Conservation (phyloP, 2,797 vertebrate species). For the Simalia tracyae region DNA sequence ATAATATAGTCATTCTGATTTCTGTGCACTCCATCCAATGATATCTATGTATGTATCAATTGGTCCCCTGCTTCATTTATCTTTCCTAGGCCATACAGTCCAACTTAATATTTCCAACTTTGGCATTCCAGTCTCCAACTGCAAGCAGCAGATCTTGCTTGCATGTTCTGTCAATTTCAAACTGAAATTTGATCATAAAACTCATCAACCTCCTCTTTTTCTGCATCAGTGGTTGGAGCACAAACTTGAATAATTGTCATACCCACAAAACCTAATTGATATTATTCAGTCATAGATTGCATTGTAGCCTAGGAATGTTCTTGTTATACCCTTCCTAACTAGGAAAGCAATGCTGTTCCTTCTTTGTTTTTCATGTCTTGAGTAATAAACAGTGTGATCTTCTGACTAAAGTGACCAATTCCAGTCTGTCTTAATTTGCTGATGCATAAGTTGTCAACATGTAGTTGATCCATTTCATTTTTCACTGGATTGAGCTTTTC, state of each 20-base stretch:
- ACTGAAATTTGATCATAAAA: neutral
- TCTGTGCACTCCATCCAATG: neutral
- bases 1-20: neutral
- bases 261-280: neutral
- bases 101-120: neutral
- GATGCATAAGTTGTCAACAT: neutral
- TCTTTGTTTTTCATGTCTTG: neutral
- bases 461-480: neutral
- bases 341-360: neutral
- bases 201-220: neutral
- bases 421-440: neutral
- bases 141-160: neutral
- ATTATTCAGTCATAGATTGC: neutral
- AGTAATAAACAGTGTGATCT: neutral
- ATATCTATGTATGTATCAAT: neutral
- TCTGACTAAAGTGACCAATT: neutral
- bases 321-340: neutral
- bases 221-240: neutral
- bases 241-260: neutral
- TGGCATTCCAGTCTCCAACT: neutral
- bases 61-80: neutral
- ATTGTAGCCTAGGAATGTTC: neutral
- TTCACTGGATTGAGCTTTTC: neutral
- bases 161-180: neutral
- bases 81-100: neutral